Conservation (phyloP, 2,888 invertebrate species). For the Strigamia transsilvanica region DNA sequence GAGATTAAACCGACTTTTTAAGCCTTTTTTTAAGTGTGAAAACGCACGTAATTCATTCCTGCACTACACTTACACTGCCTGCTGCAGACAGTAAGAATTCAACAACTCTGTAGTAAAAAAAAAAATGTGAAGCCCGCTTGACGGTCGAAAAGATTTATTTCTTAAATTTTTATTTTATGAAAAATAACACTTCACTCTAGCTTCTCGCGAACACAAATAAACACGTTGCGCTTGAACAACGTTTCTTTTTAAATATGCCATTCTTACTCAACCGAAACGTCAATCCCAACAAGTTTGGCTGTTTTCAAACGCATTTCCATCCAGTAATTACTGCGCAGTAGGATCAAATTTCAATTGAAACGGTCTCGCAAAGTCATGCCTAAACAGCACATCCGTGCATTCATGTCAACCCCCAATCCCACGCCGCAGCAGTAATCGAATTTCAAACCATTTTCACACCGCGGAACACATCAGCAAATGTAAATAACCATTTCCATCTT, state of each 20-base stretch:
- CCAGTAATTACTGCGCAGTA: background rate
- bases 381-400: background rate
- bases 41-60: no score
- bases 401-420: background rate
- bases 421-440: background rate
- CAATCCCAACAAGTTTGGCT: background rate
- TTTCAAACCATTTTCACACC: background rate
- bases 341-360: slow-evolving; percentile 36
- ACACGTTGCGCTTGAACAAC: no score
- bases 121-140: no score
- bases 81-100: no score
- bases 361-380: background rate
- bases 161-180: no score
- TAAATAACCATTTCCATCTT: slow-evolving; percentile 25
- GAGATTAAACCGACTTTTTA: no score
- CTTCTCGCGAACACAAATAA: no score
- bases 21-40: no score
- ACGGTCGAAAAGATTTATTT: no score
- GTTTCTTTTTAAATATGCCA: background rate
- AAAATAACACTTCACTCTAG: no score
- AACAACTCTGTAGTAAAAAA: no score
- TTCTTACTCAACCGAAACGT: background rate
- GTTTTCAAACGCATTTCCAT: background rate
- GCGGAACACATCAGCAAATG: slow-evolving; percentile 7
- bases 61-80: no score